These are phyloP conservation scores for Pasiphila rectangulata DNA, from an alignment of 2,888 invertebrate species.

Conservation along the genomic window DNA sequence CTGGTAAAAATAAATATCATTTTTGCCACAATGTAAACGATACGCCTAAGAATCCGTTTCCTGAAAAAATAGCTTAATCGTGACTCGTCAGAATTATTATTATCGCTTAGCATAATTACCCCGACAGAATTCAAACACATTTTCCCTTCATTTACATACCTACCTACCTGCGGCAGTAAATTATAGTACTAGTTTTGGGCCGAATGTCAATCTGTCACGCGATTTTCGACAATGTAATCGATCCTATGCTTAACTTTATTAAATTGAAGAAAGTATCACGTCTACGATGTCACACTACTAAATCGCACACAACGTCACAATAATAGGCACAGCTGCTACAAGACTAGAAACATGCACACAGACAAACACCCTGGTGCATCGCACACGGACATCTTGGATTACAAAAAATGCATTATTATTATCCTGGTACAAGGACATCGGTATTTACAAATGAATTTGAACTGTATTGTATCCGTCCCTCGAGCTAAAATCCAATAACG, in stretches of 20 bases:
- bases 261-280: conserved; percentile 47
- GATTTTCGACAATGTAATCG: conserved; percentile 51
- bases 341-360: conserved; percentile 55
- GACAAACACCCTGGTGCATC: conserved; percentile 61
- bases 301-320: conserved; percentile 64
- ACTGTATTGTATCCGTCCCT: conserved; percentile 34
- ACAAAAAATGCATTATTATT: conserved; percentile 79
- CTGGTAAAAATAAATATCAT: not conserved
- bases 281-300: conserved; percentile 42
- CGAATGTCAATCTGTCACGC: conserved; percentile 68
- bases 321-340: conserved; percentile 79
- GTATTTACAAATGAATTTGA: conserved; percentile 34
- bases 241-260: conserved; percentile 39
- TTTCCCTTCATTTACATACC: conserved; percentile 40
- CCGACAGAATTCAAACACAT: conserved; percentile 55
- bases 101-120: conserved; percentile 59
- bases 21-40: conserved; percentile 26
- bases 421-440: conserved; percentile 62
- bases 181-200: conserved; percentile 49
- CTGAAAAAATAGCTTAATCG: conserved; percentile 49
- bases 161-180: conserved; percentile 34
- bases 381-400: conserved; percentile 68
- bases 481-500: conserved; percentile 29
- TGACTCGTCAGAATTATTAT: conserved; percentile 53
- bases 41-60: conserved; percentile 33